These are phyloP conservation scores for Sialis fuliginosa DNA, from an alignment of 2,888 invertebrate species.

Conservation along the genomic window DNA sequence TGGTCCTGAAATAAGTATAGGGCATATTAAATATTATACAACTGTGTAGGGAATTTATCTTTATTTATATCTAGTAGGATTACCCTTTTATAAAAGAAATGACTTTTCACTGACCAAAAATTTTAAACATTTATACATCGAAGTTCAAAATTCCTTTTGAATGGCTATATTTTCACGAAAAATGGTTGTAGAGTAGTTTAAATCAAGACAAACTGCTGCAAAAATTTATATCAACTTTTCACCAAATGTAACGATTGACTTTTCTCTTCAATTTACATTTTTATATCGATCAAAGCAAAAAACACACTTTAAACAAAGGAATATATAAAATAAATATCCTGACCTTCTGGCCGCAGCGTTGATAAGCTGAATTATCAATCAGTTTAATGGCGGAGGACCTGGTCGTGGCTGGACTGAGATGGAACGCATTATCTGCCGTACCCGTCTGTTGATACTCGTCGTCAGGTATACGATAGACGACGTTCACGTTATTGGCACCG, in stretches of 20 bases:
- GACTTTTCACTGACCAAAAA: too few relatives aligned
- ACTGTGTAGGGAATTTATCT: too few relatives aligned
- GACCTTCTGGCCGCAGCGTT: slow-evolving; percentile 49
- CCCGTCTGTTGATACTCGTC: slow-evolving; percentile 14
- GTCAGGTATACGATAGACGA: slow-evolving; percentile 18
- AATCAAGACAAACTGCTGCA: too few relatives aligned
- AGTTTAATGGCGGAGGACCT: slow-evolving; percentile 49
- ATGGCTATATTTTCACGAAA: too few relatives aligned
- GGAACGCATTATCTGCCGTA: too few relatives aligned
- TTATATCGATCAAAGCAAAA: neutral
- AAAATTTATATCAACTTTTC: neutral
- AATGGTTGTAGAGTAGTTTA: too few relatives aligned
- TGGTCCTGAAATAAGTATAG: too few relatives aligned
- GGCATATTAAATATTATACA: too few relatives aligned
- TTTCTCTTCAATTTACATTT: neutral
- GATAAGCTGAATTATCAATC: slow-evolving; percentile 37
- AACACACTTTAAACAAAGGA: neutral
- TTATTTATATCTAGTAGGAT: too few relatives aligned
- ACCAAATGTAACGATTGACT: neutral
- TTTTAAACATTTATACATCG: too few relatives aligned
- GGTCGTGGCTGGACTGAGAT: slow-evolving; percentile 1
- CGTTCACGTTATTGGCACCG: slow-evolving; percentile 21
- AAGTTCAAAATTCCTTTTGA: too few relatives aligned
- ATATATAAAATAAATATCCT: slow-evolving; percentile 9
- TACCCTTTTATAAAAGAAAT: too few relatives aligned